A percentile compares a stretch with the other conserved stretches of the same genome.
These are phyloP conservation scores for Pseudomyrmex gracilis DNA, from an alignment of 1,140 invertebrate species.

Conservation along the genomic window DNA sequence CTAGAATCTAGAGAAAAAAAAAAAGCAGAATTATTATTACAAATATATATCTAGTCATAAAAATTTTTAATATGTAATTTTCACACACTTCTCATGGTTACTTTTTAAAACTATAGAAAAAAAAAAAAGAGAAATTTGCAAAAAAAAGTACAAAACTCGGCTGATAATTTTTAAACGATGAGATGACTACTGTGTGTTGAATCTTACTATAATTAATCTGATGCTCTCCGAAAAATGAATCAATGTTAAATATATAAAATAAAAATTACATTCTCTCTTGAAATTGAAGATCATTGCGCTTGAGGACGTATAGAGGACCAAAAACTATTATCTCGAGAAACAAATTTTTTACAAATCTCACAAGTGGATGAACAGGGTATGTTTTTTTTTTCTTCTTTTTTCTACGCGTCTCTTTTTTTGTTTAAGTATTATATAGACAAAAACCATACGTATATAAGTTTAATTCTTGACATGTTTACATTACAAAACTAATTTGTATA, in stretches of 20 bases:
- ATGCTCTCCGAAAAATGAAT: constrained; percentile 14
- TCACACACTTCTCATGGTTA: background rate
- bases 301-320: background rate
- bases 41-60: constrained; percentile 17
- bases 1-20: constrained; percentile 12
- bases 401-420: too few relatives aligned
- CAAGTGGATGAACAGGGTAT: background rate
- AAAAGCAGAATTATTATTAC: constrained; percentile 2
- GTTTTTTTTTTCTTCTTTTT: too few relatives aligned
- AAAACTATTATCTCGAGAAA: constrained; percentile 9
- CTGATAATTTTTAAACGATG: constrained; percentile 8
- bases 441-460: background rate
- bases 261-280: constrained; percentile 39
- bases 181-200: constrained; percentile 9
- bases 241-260: constrained; percentile 33
- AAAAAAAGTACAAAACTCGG: constrained; percentile 34
- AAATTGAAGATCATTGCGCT: constrained; percentile 24
- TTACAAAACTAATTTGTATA: too few relatives aligned
- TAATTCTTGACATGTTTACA: too few relatives aligned
- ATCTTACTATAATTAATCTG: constrained; percentile 1
- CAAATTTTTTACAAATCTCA: background rate
- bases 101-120: constrained; percentile 17
- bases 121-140: background rate
- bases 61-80: constrained; percentile 37
- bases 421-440: background rate